These are phyloP conservation scores for Homalodisca vitripennis DNA, from an alignment of 1,140 invertebrate species.

Conservation along the genomic window DNA sequence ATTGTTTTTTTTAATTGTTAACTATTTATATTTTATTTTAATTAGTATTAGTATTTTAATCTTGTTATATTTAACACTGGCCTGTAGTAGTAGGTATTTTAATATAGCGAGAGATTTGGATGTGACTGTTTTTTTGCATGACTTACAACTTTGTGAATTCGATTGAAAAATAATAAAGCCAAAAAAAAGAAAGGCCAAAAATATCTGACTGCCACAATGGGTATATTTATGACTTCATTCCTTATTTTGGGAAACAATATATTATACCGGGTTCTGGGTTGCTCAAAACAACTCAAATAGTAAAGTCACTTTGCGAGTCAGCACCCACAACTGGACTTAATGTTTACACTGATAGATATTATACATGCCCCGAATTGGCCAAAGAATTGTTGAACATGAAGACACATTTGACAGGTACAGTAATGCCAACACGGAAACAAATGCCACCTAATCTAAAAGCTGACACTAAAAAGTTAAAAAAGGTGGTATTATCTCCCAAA, in stretches of 20 bases:
- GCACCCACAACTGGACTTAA: neutral
- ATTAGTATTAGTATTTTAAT: no score
- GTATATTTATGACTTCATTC: slow-evolving; percentile 12
- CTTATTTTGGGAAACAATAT: neutral
- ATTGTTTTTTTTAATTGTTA: no score
- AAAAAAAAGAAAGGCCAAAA: neutral
- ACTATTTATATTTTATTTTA: no score
- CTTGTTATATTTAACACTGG: no score
- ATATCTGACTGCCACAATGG: neutral
- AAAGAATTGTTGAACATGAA: neutral
- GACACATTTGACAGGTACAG: no score
- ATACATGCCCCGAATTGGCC: slow-evolving; percentile 9
- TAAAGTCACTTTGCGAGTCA: neutral
- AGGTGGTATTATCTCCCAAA: neutral
- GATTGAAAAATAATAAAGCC: no score
- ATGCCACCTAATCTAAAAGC: neutral
- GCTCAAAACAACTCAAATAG: no score
- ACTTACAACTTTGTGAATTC: no score
- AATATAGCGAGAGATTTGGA: no score
- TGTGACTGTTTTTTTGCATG: no score
- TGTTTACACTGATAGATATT: neutral
- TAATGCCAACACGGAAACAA: no score
- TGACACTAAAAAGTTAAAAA: neutral
- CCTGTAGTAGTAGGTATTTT: no score
- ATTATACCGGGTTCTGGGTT: neutral